Percentiles rank a stretch among this genome's conserved stretches.
phyloP scores from a whole-genome alignment of 2,797 vertebrate genomes.

The Onychomys torridus region DNA sequence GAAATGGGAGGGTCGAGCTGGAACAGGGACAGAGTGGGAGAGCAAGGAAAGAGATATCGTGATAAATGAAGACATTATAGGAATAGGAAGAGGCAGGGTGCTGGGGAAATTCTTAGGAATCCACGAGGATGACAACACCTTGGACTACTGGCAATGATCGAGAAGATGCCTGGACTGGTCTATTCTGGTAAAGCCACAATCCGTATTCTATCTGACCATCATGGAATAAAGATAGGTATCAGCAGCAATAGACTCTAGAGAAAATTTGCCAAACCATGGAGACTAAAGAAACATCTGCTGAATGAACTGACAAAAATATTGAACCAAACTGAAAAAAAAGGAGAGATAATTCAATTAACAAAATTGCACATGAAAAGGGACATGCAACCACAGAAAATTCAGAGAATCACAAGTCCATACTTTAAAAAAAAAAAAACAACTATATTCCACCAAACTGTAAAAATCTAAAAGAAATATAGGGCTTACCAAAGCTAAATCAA shows the following conservation, averaged over 20 bases:
- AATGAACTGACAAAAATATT: background rate
- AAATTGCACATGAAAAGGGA: background rate
- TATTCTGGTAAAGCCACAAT: background rate
- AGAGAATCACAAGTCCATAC: background rate
- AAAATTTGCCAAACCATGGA: background rate
- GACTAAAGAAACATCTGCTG: background rate
- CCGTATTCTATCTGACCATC: background rate
- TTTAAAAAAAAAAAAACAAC: background rate
- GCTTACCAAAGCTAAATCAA: background rate
- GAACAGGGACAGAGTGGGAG: no score
- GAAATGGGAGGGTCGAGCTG: no score
- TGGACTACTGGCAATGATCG: no score
- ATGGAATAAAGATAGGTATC: background rate
- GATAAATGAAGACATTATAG: no score
- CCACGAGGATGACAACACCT: no score
- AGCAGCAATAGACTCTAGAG: background rate
- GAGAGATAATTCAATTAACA: background rate
- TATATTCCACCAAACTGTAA: background rate
- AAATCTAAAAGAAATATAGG: background rate
- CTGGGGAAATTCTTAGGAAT: no score
- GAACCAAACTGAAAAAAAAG: background rate
- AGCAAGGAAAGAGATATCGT: no score
- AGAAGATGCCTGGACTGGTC: no score
- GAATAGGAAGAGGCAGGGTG: no score
- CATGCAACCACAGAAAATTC: background rate